Evolutionary conservation across 2,888 invertebrate genomes (phyloP), one percentile per base, ranked within the genome.

Genomic region (Aricia artaxerxes): DNA sequence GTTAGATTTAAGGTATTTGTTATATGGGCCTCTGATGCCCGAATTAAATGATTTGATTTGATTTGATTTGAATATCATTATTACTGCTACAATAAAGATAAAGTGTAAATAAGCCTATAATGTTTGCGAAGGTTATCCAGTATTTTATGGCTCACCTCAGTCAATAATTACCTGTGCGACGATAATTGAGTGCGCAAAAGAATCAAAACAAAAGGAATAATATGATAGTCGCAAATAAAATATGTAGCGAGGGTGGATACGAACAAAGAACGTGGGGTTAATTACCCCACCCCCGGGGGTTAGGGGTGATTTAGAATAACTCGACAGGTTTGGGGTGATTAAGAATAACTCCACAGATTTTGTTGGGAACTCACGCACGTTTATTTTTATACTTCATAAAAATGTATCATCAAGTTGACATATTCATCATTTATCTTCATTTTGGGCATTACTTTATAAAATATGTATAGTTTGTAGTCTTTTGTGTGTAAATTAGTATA

Each of bases 271-370:
- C 78, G 78, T 31, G 38, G 78, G 75, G 79, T 64, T 80, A 80
- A 80, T 80, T 79, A 80, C 76, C 78, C 78, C 79, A 79, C 79
- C 79, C 69, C 40, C 75, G 38, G 80, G 76, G 44, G 73, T 73
- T 9, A 13, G 76, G 57, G 35, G 35, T 69, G 69, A 38, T 16
- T 38, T 69, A 69, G 69, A 69, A 69, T 35, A 69, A 69, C 35
- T 69, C 69, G 31, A 69, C 64, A 69, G 64, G 64, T 69, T 11
- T 11, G 64, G 64, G 64, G 64, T 69, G 11, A 69, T 69, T 35
- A 31, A 69, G 64, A 69, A 69, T 69, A 69, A 35, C 35, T 31
- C 64, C 35, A 69, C 35, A 38, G 64, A 64, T 31, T 69, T 69
- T 5, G 35, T 5, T 6, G 69, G 35, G 69, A 64, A 64, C 31